Conservation (phyloP, 30 jellyfish, hydroid and myxozoan species). For the Mastigias papua region DNA sequence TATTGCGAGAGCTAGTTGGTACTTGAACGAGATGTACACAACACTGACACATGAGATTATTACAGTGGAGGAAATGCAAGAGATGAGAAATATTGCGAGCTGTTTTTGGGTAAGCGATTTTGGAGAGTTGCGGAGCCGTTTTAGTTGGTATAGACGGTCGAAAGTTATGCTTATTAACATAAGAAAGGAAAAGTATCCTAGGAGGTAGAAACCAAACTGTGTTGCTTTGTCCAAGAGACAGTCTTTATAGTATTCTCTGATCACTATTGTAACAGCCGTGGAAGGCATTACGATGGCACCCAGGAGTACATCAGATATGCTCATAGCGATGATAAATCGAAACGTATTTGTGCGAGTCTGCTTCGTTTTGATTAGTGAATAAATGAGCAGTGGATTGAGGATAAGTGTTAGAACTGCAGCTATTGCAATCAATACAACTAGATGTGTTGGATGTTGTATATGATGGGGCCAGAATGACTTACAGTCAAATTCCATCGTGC, state of each 20-base stretch:
- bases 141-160: conserved; percentile 55
- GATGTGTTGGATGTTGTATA: conserved; percentile 7
- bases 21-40: conserved; percentile 26
- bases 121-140: conserved; percentile 15
- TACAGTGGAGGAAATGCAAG: background rate
- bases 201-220: conserved; percentile 24
- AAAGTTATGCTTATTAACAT: conserved; percentile 46
- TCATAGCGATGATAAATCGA: conserved; percentile 50
- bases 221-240: conserved; percentile 46
- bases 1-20: conserved; percentile 8
- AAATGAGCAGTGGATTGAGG: conserved; percentile 28
- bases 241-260: conserved; percentile 17
- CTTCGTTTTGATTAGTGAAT: conserved; percentile 40
- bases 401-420: conserved; percentile 16
- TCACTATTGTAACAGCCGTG: conserved; percentile 12
- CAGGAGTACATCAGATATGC: conserved; percentile 34
- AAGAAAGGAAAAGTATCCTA: conserved; percentile 49
- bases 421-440: conserved; percentile 7
- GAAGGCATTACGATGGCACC: conserved; percentile 57
- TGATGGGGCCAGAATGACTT: conserved; percentile 41
- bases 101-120: background rate
- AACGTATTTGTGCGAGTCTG: conserved; percentile 51
- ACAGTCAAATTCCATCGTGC: conserved; percentile 13
- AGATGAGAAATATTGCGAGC: background rate
- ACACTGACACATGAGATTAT: conserved; percentile 28